Percentiles rank a stretch among this genome's conserved stretches.
These are phyloP conservation scores for Bicyclus anynana DNA, from an alignment of 1,140 invertebrate species.

Conservation along the genomic window DNA sequence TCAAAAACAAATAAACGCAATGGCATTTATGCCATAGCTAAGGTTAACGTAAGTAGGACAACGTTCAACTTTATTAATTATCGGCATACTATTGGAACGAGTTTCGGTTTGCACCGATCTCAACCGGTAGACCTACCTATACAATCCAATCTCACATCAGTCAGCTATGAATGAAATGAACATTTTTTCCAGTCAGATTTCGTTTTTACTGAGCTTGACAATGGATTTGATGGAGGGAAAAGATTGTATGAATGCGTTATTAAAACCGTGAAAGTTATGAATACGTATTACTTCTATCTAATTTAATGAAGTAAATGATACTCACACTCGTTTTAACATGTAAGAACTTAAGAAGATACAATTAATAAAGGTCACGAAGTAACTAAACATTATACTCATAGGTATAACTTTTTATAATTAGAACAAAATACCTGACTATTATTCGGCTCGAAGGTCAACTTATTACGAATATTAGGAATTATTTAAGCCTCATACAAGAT, in stretches of 20 bases:
- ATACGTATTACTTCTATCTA: not conserved
- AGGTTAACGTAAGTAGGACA: conserved; percentile 41
- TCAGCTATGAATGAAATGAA: conserved; percentile 17
- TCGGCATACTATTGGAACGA: conserved; percentile 34
- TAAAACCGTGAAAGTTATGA: conserved; percentile 2
- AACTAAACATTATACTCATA: too few species aligned
- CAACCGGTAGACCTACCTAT: conserved; percentile 22
- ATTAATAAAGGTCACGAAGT: too few species aligned
- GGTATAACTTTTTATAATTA: too few species aligned
- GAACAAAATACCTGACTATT: too few species aligned
- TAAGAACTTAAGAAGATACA: too few species aligned
- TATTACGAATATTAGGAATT: too few species aligned
- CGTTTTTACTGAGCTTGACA: conserved; percentile 3
- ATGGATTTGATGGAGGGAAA: conserved; percentile 4
- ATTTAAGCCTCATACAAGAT: too few species aligned
- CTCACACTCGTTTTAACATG: not conserved
- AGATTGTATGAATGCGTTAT: not conserved
- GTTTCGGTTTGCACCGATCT: conserved; percentile 25
- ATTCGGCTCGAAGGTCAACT: too few species aligned
- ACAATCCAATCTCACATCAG: conserved; percentile 35
- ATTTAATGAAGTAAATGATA: not conserved
- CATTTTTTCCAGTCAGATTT: conserved; percentile 7
- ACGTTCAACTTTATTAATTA: conserved; percentile 37
- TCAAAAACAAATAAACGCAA: conserved; percentile 31
- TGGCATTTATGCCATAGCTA: conserved; percentile 31